Evolutionary conservation across 2,797 vertebrate genomes (phyloP).

Genomic region (Rhinoraja longicauda): DNA sequence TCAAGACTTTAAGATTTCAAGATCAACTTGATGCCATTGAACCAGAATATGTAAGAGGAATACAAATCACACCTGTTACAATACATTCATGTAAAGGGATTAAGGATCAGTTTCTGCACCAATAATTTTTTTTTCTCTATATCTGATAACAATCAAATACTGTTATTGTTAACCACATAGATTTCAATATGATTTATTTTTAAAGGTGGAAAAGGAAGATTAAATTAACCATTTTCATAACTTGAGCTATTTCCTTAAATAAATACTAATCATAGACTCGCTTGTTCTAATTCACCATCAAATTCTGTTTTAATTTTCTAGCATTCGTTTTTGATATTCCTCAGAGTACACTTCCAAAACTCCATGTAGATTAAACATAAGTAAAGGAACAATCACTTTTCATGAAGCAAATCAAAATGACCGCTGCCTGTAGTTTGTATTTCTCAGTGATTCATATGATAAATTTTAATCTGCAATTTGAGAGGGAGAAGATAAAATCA

Average conservation of each 20-base stretch:
- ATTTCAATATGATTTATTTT: neutral
- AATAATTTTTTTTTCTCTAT: neutral
- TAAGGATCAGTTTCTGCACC: too few relatives aligned
- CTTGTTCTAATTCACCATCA: neutral
- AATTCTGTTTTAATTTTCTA: neutral
- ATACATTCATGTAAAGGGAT: too few relatives aligned
- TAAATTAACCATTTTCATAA: neutral
- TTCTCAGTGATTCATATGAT: slow-evolving; percentile 11
- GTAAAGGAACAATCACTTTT: slow-evolving; percentile 29
- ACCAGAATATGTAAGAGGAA: too few relatives aligned
- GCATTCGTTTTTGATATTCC: neutral
- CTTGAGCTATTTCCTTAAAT: neutral
- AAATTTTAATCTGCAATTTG: too few relatives aligned
- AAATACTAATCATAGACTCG: neutral
- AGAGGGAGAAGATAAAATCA: too few relatives aligned
- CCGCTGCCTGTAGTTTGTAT: neutral
- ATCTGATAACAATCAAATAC: neutral
- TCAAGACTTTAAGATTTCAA: too few relatives aligned
- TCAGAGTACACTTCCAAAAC: neutral
- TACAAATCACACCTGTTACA: too few relatives aligned
- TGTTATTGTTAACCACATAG: neutral
- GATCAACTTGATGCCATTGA: too few relatives aligned
- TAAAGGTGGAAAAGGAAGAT: neutral
- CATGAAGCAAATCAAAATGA: slow-evolving; percentile 30
- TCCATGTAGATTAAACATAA: slow-evolving; percentile 8